These are phyloP conservation scores for Dryadula phaetusa DNA, from an alignment of 2,888 invertebrate species.

Conservation along the genomic window DNA sequence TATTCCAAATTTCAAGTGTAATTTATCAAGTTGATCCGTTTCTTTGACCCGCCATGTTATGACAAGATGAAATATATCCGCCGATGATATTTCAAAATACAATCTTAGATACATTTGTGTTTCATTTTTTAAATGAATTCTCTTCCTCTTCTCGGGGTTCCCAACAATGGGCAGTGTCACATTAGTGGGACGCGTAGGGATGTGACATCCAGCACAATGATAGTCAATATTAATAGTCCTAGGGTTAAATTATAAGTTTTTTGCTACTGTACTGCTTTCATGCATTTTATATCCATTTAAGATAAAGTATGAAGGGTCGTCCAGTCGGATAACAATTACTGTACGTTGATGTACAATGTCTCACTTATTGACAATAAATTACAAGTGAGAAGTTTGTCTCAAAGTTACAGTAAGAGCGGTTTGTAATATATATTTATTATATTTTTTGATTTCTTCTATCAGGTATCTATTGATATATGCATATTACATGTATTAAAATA, in stretches of 20 bases:
- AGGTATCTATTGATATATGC: neutral
- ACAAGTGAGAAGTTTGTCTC: conserved; percentile 43
- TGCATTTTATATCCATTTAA: conserved; percentile 7
- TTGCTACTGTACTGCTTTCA: conserved; percentile 58
- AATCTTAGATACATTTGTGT: conserved; percentile 63
- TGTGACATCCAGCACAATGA: conserved; percentile 74
- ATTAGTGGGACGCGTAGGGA: conserved; percentile 55
- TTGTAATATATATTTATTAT: neutral
- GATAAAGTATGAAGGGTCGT: conserved; percentile 8
- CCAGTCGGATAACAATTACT: conserved; percentile 29
- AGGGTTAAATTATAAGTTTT: conserved; percentile 47
- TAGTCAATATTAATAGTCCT: conserved; percentile 47
- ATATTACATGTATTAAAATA: too few relatives aligned
- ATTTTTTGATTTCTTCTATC: neutral
- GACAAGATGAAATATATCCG: conserved; percentile 82
- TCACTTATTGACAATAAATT: conserved; percentile 62
- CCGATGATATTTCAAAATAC: conserved; percentile 79
- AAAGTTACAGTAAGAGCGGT: conserved; percentile 46
- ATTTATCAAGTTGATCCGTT: conserved; percentile 80
- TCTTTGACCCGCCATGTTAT: conserved; percentile 82
- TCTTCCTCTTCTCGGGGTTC: conserved; percentile 56
- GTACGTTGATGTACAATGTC: conserved; percentile 56
- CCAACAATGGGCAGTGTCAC: conserved; percentile 55
- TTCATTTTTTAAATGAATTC: conserved; percentile 65
- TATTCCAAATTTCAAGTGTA: conserved; percentile 81